Conservation (phyloP, 2,888 invertebrate species). For the Diarsia mendica region DNA sequence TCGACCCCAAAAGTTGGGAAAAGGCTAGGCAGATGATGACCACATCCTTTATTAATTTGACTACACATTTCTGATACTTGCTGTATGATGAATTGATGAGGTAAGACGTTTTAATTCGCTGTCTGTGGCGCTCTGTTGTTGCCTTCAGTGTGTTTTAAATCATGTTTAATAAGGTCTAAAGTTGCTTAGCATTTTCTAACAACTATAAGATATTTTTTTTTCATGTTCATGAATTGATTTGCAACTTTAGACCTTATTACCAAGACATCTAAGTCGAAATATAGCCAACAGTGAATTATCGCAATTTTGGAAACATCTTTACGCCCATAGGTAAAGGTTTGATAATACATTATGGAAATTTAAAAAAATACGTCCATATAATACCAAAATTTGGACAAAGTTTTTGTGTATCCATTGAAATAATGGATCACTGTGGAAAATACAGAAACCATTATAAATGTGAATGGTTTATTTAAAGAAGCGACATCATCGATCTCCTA, state of each 20-base stretch:
- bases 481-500: neutral
- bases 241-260: slow-evolving; percentile 64
- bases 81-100: slow-evolving; percentile 23
- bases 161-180: slow-evolving; percentile 31
- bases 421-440: neutral
- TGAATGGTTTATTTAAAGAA: neutral
- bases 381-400: neutral
- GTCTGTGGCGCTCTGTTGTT: slow-evolving; percentile 61
- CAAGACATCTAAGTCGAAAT: slow-evolving; percentile 10
- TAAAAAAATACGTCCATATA: neutral
- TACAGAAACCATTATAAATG: neutral
- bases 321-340: slow-evolving; percentile 1
- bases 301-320: neutral
- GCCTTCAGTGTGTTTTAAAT: slow-evolving; percentile 61
- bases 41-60: neutral
- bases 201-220: neutral
- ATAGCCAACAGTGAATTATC: slow-evolving; percentile 34
- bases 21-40: too few relatives aligned
- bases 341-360: neutral
- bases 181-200: slow-evolving; percentile 14
- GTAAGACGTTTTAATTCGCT: slow-evolving; percentile 57
- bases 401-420: neutral
- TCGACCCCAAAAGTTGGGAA: too few relatives aligned
- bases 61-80: neutral
- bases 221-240: neutral